These are phyloP conservation scores for Strigamia crassipes DNA, from an alignment of 2,888 invertebrate genomes.

Conservation along the genomic window DNA sequence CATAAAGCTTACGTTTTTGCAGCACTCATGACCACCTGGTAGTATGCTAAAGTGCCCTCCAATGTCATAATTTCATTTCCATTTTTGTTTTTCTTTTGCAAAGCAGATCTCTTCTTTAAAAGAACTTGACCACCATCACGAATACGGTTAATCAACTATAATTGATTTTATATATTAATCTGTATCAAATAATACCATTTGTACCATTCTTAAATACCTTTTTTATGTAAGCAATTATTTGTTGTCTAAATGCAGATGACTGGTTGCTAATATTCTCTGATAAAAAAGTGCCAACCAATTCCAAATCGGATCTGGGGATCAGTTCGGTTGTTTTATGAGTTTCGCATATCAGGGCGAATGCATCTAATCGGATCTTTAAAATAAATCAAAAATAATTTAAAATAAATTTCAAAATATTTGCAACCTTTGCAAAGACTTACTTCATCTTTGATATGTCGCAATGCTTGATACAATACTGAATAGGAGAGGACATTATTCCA, in stretches of 20 bases:
- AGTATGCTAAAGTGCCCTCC: constrained; percentile 28
- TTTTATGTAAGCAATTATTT: constrained; percentile 70
- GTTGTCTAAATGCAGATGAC: constrained; percentile 70
- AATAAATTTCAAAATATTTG: background rate
- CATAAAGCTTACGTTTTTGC: background rate
- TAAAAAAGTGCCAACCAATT: constrained; percentile 68
- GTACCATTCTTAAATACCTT: constrained; percentile 65
- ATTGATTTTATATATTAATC: constrained; percentile 38
- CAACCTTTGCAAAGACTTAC: constrained; percentile 58
- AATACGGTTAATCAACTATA: constrained; percentile 61
- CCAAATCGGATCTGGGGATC: constrained; percentile 67
- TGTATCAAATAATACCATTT: background rate
- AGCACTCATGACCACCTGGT: constrained; percentile 10
- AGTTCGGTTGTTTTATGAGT: constrained; percentile 73
- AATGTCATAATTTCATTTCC: constrained; percentile 45
- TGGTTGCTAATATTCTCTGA: constrained; percentile 72
- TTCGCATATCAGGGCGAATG: constrained; percentile 73
- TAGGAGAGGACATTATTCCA: constrained; percentile 67
- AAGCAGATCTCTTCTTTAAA: background rate
- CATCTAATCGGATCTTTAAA: constrained; percentile 69
- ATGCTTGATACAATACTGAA: constrained; percentile 63
- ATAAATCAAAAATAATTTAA: background rate
- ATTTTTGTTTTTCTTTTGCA: background rate
- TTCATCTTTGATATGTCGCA: constrained; percentile 67
- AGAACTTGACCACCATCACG: constrained; percentile 60